Conservation (phyloP, 2,797 vertebrate species). For the Aulostomus chinensis region DNA sequence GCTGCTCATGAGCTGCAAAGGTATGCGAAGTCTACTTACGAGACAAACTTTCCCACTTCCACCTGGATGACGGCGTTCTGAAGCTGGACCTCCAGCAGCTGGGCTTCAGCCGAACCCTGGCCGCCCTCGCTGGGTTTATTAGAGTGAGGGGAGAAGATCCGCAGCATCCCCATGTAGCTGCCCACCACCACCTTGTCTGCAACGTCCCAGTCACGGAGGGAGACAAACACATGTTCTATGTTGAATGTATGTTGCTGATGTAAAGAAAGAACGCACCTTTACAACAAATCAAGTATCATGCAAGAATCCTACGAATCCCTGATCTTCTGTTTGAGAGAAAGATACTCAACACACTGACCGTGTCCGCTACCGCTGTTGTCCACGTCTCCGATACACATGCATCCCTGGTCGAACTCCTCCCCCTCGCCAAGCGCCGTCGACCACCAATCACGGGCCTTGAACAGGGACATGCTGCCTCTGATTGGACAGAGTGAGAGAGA, state of each 20-base stretch:
- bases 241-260: too few relatives aligned
- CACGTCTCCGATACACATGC: slow-evolving; percentile 92
- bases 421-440: slow-evolving; percentile 88
- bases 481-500: slow-evolving; percentile 44
- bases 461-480: slow-evolving; percentile 90
- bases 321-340: too few relatives aligned
- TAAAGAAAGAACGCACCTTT: too few relatives aligned
- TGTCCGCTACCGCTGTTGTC: slow-evolving; percentile 90
- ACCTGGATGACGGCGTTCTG: slow-evolving; percentile 90
- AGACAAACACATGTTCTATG: too few relatives aligned
- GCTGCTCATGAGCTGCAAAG: too few relatives aligned
- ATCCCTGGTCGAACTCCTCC: slow-evolving; percentile 97
- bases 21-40: slow-evolving; percentile 86
- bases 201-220: slow-evolving; percentile 14
- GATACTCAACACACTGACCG: slow-evolving; percentile 84
- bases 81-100: slow-evolving; percentile 92
- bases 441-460: slow-evolving; percentile 99
- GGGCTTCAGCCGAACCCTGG: slow-evolving; percentile 79
- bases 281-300: too few relatives aligned
- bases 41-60: slow-evolving; percentile 96
- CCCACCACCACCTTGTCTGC: slow-evolving; percentile 95
- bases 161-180: slow-evolving; percentile 92
- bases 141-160: slow-evolving; percentile 88
- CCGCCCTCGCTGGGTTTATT: slow-evolving; percentile 78
- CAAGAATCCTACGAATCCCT: too few relatives aligned